Evolutionary conservation across 2,888 invertebrate species (phyloP), one percentile per base, ranked within the genome.

Genomic region (Troides helena): DNA sequence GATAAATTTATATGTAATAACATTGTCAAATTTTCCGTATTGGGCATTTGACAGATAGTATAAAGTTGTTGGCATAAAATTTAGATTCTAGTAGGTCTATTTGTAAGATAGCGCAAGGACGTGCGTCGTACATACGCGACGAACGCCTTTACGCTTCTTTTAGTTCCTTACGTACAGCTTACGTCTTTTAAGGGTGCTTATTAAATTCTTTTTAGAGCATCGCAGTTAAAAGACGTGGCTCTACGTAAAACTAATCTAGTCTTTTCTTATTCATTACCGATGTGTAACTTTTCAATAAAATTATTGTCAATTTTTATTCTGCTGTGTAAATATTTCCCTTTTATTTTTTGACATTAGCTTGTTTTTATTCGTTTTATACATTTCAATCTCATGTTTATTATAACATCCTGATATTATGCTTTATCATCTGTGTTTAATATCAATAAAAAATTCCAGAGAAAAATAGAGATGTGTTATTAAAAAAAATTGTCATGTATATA

Each of bases 221-320:
- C n/a, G 56, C 53, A 36, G 30, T 43, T 23, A 59, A 80, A 80
- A 81, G 81, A 77, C 80, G 80, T 75, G 84, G 77, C 86, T 88
- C 84, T 84, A 82, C 85, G 87, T 85, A 82, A 88, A 90, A 88
- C 89, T 91, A 89, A 88, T 92, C 92, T 92, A 92, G 92, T 92
- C 92, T 90, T 77, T 86, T 84, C 82, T 76, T 76, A 70, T 74
- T 74, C 69, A 67, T 39, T 63, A 71, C 65, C 67, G 61, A 25
- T 64, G 65, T 58, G 50, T 57, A 58, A 63, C 57, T 43, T 61
- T 39, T 17, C 36, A 30, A 36, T 39, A 59, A 53, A 14, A n/a
- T 23, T 46, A 62, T 46, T 21, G 43, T 36, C 43, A 0, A 46
- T 46, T 56, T 56, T 65, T 62, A 17, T 8, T n/a, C 60, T 67